Base-by-base conservation (phyloP, 2,113 vertebrate genomes). In the Ceuthmochares aereus region DNA sequence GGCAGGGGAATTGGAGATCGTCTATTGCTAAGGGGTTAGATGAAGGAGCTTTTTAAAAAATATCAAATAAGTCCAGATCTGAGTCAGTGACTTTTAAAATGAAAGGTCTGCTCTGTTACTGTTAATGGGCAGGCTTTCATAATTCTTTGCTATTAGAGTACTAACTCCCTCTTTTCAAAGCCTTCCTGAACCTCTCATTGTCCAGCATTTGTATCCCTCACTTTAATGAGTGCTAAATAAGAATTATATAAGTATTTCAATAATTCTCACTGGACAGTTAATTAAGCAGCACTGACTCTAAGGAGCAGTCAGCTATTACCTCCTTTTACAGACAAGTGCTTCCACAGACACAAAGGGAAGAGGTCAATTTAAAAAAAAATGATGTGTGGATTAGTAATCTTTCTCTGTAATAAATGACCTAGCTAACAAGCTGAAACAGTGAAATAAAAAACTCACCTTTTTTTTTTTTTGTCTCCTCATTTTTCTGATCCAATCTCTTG, bases 201-300 rank as follows among this genome's bases (percentile, higher is more conserved):
- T 98, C 96, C 98, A 93, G 95, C 97, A 97, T 97, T 98, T 98
- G 97, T 97, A 97, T 96, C 95, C 86, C 97, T 98, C 97, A 97
- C 85, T 98, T 98, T 98, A 98, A 98, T 97, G 97, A 98, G 96
- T 66, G 79, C 95, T 98, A 98, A 98, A 98, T 98, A 98, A 98
- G 97, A 98, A 98, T 98, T 97, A 98, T 96, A 96, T 96, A 97
- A 97, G 97, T 96, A 97, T 97, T 98, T 98, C 94, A 98, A 97
- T 98, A 98, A 98, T 98, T 98, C 96, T 98, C 96, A 93, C 96
- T 95, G 97, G 97, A 98, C 96, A 98, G 97, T 98, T 98, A 98
- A 98, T 97, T 97, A 98, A 97, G 96, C 96, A 97, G 87, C 83
- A 93, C 97, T 96, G 97, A 97, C 95, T 98, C 97, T 97, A 97